A percentile compares a stretch with the other conserved stretches of the same genome.
Evolutionary conservation across 2,888 invertebrate species (phyloP).

Genomic region (Galeruca laticollis): DNA sequence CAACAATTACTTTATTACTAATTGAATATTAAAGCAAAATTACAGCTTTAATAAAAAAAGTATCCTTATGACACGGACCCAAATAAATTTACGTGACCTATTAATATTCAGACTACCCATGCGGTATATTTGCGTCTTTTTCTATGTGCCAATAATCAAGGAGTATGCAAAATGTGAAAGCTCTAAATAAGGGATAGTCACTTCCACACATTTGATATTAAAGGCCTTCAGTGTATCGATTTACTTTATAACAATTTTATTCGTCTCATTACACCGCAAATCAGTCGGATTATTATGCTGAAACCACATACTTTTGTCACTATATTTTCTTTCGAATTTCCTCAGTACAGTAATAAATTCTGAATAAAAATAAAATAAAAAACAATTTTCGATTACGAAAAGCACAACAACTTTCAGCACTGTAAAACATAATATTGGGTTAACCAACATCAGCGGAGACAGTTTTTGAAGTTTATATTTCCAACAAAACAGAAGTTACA

Average conservation of each 20-base stretch:
- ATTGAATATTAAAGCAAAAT: too few relatives aligned
- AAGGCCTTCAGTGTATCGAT: conserved; percentile 1
- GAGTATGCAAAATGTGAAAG: conserved; percentile 14
- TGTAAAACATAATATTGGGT: too few relatives aligned
- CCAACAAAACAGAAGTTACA: too few relatives aligned
- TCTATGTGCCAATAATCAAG: conserved; percentile 15
- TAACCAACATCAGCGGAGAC: too few relatives aligned
- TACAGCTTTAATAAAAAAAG: too few relatives aligned
- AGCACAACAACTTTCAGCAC: too few relatives aligned
- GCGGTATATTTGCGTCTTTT: conserved; percentile 10
- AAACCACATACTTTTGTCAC: not conserved
- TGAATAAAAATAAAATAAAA: too few relatives aligned
- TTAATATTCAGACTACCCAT: not conserved
- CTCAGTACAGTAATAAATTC: not conserved
- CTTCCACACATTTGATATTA: not conserved
- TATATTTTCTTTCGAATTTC: too few relatives aligned
- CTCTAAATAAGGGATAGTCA: not conserved
- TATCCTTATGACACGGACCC: too few relatives aligned
- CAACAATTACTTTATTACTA: too few relatives aligned
- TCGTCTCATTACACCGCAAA: not conserved
- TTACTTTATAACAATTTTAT: not conserved
- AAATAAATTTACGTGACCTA: not conserved
- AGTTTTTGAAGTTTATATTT: too few relatives aligned
- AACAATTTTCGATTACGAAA: too few relatives aligned
- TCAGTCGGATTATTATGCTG: not conserved